A percentile compares a stretch with the other conserved stretches of the same genome.
Evolutionary conservation across 2,797 vertebrate species (phyloP).

Genomic region (Coranthus polyacanthus): DNA sequence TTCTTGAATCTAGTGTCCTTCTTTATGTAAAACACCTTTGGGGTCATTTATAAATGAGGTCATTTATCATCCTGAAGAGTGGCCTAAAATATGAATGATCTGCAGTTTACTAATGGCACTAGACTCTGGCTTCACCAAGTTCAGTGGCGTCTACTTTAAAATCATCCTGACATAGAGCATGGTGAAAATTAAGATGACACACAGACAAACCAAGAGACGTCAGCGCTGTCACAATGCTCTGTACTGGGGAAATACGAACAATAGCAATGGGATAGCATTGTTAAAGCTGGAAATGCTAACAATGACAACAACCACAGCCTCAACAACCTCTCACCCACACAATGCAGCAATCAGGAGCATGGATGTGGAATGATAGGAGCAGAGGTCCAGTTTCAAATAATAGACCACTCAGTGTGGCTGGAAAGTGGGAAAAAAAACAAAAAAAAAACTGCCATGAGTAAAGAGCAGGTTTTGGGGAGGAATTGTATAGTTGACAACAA

Average conservation of each 20-base stretch:
- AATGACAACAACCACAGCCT: slow-evolving; percentile 81
- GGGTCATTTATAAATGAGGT: neutral
- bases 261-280: slow-evolving; percentile 19
- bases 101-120: neutral
- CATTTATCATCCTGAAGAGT: neutral
- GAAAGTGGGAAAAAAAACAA: slow-evolving; percentile 15
- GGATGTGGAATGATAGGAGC: slow-evolving; percentile 17
- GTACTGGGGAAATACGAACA: slow-evolving; percentile 71
- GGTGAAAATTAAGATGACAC: too few relatives aligned
- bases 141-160: too few relatives aligned
- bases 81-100: neutral
- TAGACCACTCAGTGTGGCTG: slow-evolving; percentile 23
- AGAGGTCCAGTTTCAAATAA: slow-evolving; percentile 13
- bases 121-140: too few relatives aligned
- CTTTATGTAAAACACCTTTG: neutral
- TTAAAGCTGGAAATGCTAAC: slow-evolving; percentile 90
- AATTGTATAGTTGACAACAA: neutral
- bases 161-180: too few relatives aligned
- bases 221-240: too few relatives aligned
- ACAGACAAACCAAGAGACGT: too few relatives aligned
- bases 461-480: slow-evolving; percentile 3
- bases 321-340: slow-evolving; percentile 28
- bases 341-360: slow-evolving; percentile 32
- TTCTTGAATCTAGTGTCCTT: slow-evolving; percentile 1
- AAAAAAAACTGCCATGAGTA: slow-evolving; percentile 14